Evolutionary conservation across 1,140 invertebrate genomes (phyloP), one percentile per base, ranked within the genome.

Genomic region (Brachionus rubens): DNA sequence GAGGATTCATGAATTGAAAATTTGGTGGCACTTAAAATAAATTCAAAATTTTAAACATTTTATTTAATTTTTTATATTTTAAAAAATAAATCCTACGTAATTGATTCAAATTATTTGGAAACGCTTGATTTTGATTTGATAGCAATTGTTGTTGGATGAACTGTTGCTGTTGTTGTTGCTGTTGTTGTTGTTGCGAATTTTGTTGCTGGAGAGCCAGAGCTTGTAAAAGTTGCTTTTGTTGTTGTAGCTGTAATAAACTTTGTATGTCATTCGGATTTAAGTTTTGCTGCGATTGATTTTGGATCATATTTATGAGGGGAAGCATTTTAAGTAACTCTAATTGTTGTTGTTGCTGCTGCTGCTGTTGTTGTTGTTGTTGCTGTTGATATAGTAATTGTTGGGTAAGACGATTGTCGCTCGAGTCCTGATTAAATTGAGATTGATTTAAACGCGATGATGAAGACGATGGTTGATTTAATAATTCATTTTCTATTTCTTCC

Each of bases 401-500:
- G 21, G 2, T 46, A 14, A 16, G 43, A 3, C 16, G 21, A 30
- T 21, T 54, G 4, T 72, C 68, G 21, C n/a, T 50, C 43, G 30
- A 33, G 26, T 41, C 68, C 33, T 33, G 46, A 16, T 46, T 24
- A 3, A 21, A 43, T 65, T 41, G 59, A 65, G 40, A 65, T 12
- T 12, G 12, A 19, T 24, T 65, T 14, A 7, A 3, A 46, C 43
- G 9, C 9, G n/a, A 46, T 46, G 43, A 46, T 46, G 9, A n/a
- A n/a, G n/a, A n/a, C n/a, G n/a, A n/a, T 4, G 67, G 41, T 52
- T 50, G 43, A 72, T 72, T 72, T 12, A 72, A 54, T 24, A 72
- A n/a, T 40, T 72, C 46, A 14, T 40, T 50, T 52, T 72, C 68
- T 33, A 72, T 72, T 72, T 72, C 68, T 30, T 72, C 68, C 9